Evolutionary conservation across 2,888 invertebrate genomes (phyloP), one percentile per base, ranked within the genome.

Genomic region (Trachelus tabidus): DNA sequence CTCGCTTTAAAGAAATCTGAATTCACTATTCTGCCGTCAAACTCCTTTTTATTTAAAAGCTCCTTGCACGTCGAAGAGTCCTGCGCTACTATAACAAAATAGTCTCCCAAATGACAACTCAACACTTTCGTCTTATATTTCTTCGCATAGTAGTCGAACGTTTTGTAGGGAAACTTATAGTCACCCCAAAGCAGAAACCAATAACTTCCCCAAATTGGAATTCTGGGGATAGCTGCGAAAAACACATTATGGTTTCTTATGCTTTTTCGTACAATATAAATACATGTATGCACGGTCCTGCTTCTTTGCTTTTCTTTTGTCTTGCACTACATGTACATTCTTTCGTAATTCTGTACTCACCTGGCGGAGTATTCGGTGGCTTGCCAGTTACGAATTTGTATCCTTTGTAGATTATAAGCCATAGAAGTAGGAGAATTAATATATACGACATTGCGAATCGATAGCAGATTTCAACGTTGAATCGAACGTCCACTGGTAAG

Each of bases 191-290:
- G 87, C 71, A 95, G 86, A 69, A 94, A 92, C 90, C 94, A 93
- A 81, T 94, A 95, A 37, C 93, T 93, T 3, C 95, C 95, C 84
- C 94, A 94, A 31, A 95, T 75, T 1, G 95, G 95, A 71, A 95
- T 88, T 34, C 93, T 93, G 0, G 94, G 94, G 3, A 95, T 94
- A 71, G 95, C 95, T 95, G 88, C 23, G 83, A 83, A 15, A 40
- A 40, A 40, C 15, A 15, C 15, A 15, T 40, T 15, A 40, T 15
- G 15, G 40, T 40, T 75, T 40, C 40, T 40, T 6, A 40, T 40
- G 4, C 40, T 40, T 77, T 11, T 73, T 74, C 77, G 34, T 40
- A 37, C 40, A 40, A 15, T 40, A 15, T 15, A 76, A 77, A 73
- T 69, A 34, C 40, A 35, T 9, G 37, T 56, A 75, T 56, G 30